Percentiles rank a stretch among this genome's conserved stretches.
phyloP scores from a whole-genome alignment of 1,140 invertebrate genomes.

The Euura saliciscinereae region DNA sequence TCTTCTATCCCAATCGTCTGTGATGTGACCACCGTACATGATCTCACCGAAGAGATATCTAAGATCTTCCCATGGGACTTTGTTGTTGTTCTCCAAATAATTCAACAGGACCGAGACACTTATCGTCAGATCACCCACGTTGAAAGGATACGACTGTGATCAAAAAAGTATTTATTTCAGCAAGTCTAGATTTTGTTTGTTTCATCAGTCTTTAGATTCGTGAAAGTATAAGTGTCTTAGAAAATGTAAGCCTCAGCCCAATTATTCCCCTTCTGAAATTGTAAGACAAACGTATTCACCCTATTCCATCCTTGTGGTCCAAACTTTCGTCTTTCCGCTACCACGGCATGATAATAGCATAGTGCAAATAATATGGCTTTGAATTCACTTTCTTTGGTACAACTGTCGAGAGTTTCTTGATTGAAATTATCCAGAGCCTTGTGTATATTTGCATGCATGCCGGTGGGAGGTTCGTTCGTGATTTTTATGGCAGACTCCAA shows the following conservation, averaged over 20 bases:
- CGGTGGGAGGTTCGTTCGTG: conserved; percentile 94
- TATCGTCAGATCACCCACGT: conserved; percentile 89
- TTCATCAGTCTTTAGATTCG: too few relatives aligned
- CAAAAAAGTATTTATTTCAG: conserved; percentile 9
- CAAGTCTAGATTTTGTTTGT: background rate
- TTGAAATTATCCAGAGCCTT: conserved; percentile 94
- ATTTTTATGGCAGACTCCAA: conserved; percentile 95
- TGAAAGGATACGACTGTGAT: conserved; percentile 69
- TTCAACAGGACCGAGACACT: conserved; percentile 91
- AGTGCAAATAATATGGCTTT: conserved; percentile 91
- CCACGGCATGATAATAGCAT: conserved; percentile 95
- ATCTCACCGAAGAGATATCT: conserved; percentile 94
- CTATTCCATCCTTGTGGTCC: conserved; percentile 95
- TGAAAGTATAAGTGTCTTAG: too few relatives aligned
- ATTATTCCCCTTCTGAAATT: background rate
- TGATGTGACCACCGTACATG: conserved; percentile 97
- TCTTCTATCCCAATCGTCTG: conserved; percentile 92
- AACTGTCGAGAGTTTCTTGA: conserved; percentile 92
- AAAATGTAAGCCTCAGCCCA: conserved; percentile 7
- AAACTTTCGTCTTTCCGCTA: conserved; percentile 91
- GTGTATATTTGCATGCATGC: conserved; percentile 92
- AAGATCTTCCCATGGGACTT: conserved; percentile 91
- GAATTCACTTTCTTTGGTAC: conserved; percentile 92
- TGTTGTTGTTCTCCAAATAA: conserved; percentile 88
- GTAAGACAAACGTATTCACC: conserved; percentile 49